Conservation (phyloP, 2,797 vertebrate species). For the Silurus lanzhouensis region DNA sequence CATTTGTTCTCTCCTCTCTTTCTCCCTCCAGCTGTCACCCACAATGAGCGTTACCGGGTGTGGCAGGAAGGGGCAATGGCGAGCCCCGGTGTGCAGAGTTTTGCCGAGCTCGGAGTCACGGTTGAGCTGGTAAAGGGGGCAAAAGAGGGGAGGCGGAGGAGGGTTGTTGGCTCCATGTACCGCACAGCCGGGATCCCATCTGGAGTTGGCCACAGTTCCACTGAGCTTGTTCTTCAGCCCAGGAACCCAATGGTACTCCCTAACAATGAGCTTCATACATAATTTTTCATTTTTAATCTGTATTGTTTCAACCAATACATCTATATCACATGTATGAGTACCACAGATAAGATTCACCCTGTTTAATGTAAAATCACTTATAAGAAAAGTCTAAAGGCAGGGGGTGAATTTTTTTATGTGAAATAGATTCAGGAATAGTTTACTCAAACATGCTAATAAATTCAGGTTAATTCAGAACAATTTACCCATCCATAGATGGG, state of each 20-base stretch:
- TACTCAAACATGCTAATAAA: background rate
- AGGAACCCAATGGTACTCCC: constrained; percentile 73
- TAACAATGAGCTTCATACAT: background rate
- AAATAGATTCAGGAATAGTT: background rate
- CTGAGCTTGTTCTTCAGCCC: constrained; percentile 75
- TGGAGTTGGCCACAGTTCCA: constrained; percentile 80
- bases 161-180: constrained; percentile 73
- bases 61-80: constrained; percentile 76
- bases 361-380: background rate
- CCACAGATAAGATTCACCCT: background rate
- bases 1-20: constrained; percentile 5
- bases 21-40: constrained; percentile 71
- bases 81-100: constrained; percentile 74
- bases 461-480: background rate
- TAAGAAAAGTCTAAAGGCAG: background rate
- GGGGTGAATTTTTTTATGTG: background rate
- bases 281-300: background rate
- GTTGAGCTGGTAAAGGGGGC: constrained; percentile 77
- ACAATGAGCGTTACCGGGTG: constrained; percentile 74
- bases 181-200: constrained; percentile 76
- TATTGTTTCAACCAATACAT: background rate
- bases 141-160: constrained; percentile 75
- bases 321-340: background rate
- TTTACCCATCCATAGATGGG: background rate
- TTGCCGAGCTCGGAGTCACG: constrained; percentile 77